Evolutionary conservation across 2,113 vertebrate genomes (phyloP).

Genomic region (Daubentonia madagascariensis): DNA sequence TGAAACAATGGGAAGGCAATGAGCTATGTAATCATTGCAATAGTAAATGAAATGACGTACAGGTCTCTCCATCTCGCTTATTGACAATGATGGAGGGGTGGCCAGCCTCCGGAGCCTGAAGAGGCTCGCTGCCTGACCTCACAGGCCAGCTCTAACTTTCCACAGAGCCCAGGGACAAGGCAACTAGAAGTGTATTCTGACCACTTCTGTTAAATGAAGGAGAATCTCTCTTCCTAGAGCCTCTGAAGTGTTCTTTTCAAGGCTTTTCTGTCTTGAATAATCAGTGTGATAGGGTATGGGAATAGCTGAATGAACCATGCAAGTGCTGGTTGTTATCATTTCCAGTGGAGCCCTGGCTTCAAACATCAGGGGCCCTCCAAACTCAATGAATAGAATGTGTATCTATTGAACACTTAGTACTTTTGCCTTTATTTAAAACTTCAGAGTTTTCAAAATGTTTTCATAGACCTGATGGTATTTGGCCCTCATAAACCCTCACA

Average conservation of each 20-base stretch:
- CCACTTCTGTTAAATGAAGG: not conserved
- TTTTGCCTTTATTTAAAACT: not conserved
- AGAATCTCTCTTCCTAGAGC: not conserved
- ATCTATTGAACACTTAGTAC: not conserved
- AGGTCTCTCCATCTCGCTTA: conserved; percentile 88
- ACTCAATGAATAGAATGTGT: not conserved
- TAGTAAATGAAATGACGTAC: conserved; percentile 95
- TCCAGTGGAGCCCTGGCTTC: not conserved
- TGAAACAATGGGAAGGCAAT: conserved; percentile 99
- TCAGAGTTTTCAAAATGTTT: not conserved
- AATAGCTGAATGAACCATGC: not conserved
- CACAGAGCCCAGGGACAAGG: not conserved
- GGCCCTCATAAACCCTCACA: not conserved
- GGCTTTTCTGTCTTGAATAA: not conserved
- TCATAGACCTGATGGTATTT: not conserved
- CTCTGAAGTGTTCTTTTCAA: not conserved
- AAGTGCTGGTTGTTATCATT: not conserved
- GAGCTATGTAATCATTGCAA: conserved; percentile 99
- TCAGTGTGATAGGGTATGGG: not conserved
- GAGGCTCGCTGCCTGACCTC: conserved; percentile 83
- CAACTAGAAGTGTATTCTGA: not conserved
- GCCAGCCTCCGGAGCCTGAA: conserved; percentile 81
- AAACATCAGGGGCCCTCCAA: not conserved
- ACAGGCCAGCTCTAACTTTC: conserved; percentile 33
- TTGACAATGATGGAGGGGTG: conserved; percentile 97